These are phyloP conservation scores for Rhamphomyia laevipes DNA, from an alignment of 2,888 invertebrate genomes.

Conservation along the genomic window DNA sequence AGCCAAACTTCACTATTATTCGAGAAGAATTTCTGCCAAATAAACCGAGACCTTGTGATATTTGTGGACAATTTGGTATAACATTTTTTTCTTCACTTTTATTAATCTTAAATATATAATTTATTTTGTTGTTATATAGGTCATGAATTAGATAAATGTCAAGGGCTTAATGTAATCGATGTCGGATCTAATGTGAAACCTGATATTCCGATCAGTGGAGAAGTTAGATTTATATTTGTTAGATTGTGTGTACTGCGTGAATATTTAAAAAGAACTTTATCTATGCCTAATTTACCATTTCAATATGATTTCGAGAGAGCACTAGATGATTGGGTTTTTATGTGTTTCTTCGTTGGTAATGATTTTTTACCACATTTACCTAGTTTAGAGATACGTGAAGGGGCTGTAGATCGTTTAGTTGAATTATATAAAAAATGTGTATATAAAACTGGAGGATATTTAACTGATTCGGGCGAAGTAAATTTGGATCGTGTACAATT, in stretches of 20 bases:
- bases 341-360: constrained; percentile 99
- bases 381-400: constrained; percentile 92
- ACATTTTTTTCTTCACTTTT: not conserved
- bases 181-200: constrained; percentile 31
- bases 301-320: constrained; percentile 89
- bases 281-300: constrained; percentile 89
- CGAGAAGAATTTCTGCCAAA: constrained; percentile 98
- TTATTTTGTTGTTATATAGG: constrained; percentile 43
- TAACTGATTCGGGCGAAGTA: constrained; percentile 91
- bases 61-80: constrained; percentile 72
- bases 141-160: constrained; percentile 90
- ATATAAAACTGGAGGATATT: constrained; percentile 86
- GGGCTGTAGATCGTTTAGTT: constrained; percentile 89
- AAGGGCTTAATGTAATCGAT: constrained; percentile 53
- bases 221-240: constrained; percentile 84
- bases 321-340: constrained; percentile 95
- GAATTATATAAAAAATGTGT: constrained; percentile 89
- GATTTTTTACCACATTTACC: constrained; percentile 98
- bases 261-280: constrained; percentile 79
- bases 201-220: constrained; percentile 53
- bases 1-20: constrained; percentile 97
- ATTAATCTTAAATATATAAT: not conserved
- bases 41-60: constrained; percentile 87
- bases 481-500: constrained; percentile 87
- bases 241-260: constrained; percentile 87